Evolutionary conservation across 2,797 vertebrate species (phyloP).

Genomic region (Paramormyrops hopkinsi): DNA sequence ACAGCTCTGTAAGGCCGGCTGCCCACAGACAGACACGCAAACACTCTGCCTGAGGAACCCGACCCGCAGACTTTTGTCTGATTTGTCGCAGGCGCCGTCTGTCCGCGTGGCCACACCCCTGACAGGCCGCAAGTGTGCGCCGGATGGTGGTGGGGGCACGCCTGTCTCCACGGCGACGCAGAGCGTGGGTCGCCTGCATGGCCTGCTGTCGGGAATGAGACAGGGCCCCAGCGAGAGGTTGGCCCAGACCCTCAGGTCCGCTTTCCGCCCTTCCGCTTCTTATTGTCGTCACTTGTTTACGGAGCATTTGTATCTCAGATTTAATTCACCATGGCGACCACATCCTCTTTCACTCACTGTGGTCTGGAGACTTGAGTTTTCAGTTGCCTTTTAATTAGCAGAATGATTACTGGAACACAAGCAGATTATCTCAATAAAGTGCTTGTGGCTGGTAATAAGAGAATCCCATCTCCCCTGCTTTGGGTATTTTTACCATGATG

Average conservation of each 20-base stretch:
- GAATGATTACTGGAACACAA: not conserved
- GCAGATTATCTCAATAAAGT: not conserved
- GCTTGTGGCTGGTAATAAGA: not conserved
- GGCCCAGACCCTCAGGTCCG: conserved; percentile 68
- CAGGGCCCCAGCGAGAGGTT: conserved; percentile 68
- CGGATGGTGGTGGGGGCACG: conserved; percentile 60
- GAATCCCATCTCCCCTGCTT: not conserved
- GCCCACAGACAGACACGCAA: not conserved
- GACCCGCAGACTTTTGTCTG: not conserved
- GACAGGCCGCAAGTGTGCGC: conserved; percentile 71
- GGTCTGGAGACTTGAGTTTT: not conserved
- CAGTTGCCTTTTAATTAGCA: not conserved
- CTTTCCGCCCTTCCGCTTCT: not conserved
- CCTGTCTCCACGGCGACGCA: conserved; percentile 72
- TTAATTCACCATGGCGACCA: not conserved
- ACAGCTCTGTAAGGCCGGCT: not conserved
- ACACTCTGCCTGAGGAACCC: not conserved
- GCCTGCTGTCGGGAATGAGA: conserved; percentile 74
- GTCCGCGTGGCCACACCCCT: conserved; percentile 68
- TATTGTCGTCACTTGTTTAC: not conserved
- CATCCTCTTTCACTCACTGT: not conserved
- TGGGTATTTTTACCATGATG: not conserved
- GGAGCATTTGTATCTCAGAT: not conserved
- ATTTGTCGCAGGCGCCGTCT: conserved; percentile 60
- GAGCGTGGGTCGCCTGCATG: conserved; percentile 72